phyloP scores from a whole-genome alignment of 2,113 vertebrate genomes.

The Aegotheles bennettii region DNA sequence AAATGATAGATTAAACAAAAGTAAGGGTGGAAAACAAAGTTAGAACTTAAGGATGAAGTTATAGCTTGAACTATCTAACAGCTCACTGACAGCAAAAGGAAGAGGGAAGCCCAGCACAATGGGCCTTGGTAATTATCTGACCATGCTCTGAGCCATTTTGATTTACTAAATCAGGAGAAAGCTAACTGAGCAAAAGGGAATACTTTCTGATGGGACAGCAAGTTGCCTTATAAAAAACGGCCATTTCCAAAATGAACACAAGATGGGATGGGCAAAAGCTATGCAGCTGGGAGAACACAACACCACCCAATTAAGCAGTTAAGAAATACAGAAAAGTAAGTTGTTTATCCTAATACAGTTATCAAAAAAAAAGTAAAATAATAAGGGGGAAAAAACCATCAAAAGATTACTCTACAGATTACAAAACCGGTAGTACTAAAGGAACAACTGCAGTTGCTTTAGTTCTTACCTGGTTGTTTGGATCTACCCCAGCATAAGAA shows the following conservation, averaged over 20 bases:
- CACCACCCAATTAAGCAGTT: not conserved
- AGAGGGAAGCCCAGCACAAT: not conserved
- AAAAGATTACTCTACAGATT: not conserved
- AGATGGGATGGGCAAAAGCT: not conserved
- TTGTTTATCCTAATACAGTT: not conserved
- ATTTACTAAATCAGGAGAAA: not conserved
- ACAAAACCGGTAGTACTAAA: not conserved
- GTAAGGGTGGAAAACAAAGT: not conserved
- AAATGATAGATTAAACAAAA: not conserved
- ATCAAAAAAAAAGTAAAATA: not conserved
- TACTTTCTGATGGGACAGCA: not conserved
- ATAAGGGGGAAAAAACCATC: not conserved
- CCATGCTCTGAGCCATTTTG: not conserved
- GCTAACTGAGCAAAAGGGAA: not conserved
- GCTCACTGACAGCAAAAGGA: not conserved
- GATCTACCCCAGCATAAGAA: conserved; percentile 92
- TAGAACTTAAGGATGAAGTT: not conserved
- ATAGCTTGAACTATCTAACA: not conserved
- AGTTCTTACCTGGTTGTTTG: conserved; percentile 85
- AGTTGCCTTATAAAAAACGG: not conserved
- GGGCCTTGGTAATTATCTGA: not conserved
- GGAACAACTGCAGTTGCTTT: not conserved
- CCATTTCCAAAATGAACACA: not conserved
- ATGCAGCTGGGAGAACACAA: not conserved
- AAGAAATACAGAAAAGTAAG: not conserved